These are phyloP conservation scores for Episyrphus balteatus DNA, from an alignment of 1,140 invertebrate species.

Conservation along the genomic window DNA sequence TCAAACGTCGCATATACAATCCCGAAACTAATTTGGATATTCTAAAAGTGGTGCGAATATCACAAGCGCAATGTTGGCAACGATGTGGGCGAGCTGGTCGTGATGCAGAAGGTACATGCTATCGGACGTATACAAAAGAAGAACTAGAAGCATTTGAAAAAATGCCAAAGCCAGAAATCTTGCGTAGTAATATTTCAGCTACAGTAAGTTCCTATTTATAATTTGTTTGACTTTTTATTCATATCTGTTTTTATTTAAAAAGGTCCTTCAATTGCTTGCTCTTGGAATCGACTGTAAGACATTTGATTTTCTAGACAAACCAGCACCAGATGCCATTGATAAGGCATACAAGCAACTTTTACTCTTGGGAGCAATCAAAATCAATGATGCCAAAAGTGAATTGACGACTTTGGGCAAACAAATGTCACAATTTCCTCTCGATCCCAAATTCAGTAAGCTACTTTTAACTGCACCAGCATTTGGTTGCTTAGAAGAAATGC, in stretches of 20 bases:
- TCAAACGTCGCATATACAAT: conserved; percentile 75
- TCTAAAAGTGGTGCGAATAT: conserved; percentile 70
- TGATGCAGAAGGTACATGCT: conserved; percentile 71
- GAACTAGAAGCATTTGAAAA: conserved; percentile 51
- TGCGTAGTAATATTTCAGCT: conserved; percentile 40
- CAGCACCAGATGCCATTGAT: conserved; percentile 55
- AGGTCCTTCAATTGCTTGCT: conserved; percentile 72
- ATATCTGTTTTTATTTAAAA: no score
- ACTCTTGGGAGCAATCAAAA: conserved; percentile 62
- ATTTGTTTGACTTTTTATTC: not conserved
- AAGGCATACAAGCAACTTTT: conserved; percentile 59
- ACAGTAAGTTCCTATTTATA: conserved; percentile 10
- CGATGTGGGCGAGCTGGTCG: conserved; percentile 82
- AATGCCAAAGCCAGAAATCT: conserved; percentile 75
- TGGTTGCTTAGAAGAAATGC: conserved; percentile 70
- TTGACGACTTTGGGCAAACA: conserved; percentile 71
- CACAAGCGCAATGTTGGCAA: conserved; percentile 88
- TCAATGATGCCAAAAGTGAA: conserved; percentile 23
- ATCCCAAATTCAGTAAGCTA: conserved; percentile 80
- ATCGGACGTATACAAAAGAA: conserved; percentile 63
- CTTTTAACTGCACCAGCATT: conserved; percentile 65
- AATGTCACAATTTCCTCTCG: conserved; percentile 86
- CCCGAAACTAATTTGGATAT: conserved; percentile 73
- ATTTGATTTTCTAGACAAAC: conserved; percentile 89
- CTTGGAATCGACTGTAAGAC: conserved; percentile 67